These are phyloP conservation scores for Phaetusa simplex DNA, from an alignment of 2,113 vertebrate species.

Conservation along the genomic window DNA sequence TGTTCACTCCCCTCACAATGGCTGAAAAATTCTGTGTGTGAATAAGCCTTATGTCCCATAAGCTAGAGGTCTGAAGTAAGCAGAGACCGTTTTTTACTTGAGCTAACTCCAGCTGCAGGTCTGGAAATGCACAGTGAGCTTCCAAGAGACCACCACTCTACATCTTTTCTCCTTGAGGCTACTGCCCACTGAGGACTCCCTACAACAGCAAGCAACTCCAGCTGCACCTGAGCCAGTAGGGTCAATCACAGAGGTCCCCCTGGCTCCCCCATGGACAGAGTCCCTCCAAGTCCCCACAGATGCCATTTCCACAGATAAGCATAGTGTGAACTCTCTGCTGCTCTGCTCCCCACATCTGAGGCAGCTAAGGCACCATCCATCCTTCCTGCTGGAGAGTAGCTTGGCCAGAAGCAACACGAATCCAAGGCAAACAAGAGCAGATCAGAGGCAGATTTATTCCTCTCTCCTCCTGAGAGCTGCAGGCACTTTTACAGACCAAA, in stretches of 20 bases:
- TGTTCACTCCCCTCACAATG: not conserved
- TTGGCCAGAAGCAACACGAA: not conserved
- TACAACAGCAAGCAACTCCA: not conserved
- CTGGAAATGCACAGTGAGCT: not conserved
- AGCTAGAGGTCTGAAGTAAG: not conserved
- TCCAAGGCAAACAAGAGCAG: not conserved
- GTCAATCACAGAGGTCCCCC: not conserved
- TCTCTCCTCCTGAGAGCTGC: not conserved
- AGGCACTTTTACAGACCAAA: not conserved
- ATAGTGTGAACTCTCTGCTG: not conserved
- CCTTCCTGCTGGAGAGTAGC: not conserved
- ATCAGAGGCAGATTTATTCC: slow-evolving; percentile 55
- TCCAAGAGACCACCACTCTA: not conserved
- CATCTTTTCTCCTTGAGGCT: not conserved
- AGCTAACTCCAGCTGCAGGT: not conserved
- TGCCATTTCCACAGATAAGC: not conserved
- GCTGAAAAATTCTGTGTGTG: not conserved
- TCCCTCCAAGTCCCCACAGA: not conserved
- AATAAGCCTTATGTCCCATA: not conserved
- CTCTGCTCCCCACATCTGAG: not conserved
- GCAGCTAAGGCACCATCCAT: not conserved
- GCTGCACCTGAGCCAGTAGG: not conserved
- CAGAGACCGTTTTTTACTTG: not conserved
- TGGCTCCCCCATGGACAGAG: not conserved
- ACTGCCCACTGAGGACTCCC: not conserved